These are phyloP conservation scores for Apodemia zela DNA, from an alignment of 2,888 invertebrate species.

Conservation along the genomic window DNA sequence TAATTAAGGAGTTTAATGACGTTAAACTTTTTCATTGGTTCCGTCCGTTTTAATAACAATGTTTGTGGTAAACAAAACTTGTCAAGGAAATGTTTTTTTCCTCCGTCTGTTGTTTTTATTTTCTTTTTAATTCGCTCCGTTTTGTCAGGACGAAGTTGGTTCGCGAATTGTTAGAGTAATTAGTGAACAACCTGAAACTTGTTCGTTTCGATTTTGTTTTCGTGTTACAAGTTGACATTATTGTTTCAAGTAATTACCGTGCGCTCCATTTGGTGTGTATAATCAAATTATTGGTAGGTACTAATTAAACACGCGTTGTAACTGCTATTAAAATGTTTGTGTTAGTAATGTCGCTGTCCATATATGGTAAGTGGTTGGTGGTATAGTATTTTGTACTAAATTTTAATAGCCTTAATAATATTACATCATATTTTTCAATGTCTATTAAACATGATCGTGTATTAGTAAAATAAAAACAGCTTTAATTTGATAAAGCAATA, in stretches of 20 bases:
- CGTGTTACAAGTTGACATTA: slow-evolving; percentile 61
- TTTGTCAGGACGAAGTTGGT: slow-evolving; percentile 58
- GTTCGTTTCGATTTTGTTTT: slow-evolving; percentile 66
- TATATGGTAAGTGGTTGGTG: neutral
- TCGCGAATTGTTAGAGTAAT: slow-evolving; percentile 72
- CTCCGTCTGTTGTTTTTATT: slow-evolving; percentile 54
- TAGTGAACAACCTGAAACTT: slow-evolving; percentile 58
- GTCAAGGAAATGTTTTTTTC: slow-evolving; percentile 75
- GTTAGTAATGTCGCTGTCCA: neutral
- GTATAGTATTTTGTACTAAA: neutral
- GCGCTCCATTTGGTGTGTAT: slow-evolving; percentile 7
- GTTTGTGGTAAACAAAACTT: slow-evolving; percentile 79
- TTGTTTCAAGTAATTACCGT: slow-evolving; percentile 32
- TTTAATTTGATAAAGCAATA: too few relatives aligned
- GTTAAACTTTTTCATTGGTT: slow-evolving; percentile 68
- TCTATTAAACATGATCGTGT: too few relatives aligned
- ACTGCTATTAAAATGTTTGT: neutral
- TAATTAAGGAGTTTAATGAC: slow-evolving; percentile 79
- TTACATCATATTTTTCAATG: too few relatives aligned
- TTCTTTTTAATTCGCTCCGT: slow-evolving; percentile 67
- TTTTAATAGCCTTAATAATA: too few relatives aligned
- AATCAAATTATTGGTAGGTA: neutral
- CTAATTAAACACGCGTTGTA: slow-evolving; percentile 2
- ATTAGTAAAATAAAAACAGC: too few relatives aligned
- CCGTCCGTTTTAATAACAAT: slow-evolving; percentile 55